These are phyloP conservation scores for Dicyrtomina minuta DNA, from an alignment of 2,888 invertebrate species.

Conservation along the genomic window DNA sequence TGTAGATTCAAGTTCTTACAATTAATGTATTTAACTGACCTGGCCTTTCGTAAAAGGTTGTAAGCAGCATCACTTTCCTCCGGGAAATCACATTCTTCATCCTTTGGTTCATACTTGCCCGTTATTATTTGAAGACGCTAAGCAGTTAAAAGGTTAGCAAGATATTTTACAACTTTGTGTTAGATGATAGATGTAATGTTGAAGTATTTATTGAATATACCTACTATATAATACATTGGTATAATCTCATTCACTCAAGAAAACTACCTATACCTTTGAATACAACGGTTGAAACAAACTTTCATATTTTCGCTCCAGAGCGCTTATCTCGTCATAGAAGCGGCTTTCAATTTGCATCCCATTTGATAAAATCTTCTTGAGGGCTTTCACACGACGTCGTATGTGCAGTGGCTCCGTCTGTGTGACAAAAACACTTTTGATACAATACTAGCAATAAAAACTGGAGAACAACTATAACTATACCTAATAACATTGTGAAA, in stretches of 20 bases:
- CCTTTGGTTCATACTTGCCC: slow-evolving; percentile 25
- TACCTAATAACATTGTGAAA: no score
- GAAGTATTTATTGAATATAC: no score
- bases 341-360: slow-evolving; percentile 24
- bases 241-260: background rate
- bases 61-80: slow-evolving; percentile 31
- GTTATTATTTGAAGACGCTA: slow-evolving; percentile 19
- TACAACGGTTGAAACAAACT: slow-evolving; percentile 16
- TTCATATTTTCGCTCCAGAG: slow-evolving; percentile 24
- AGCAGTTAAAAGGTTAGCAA: background rate
- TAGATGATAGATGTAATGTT: no score
- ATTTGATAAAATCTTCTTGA: slow-evolving; percentile 17
- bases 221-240: background rate
- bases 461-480: no score
- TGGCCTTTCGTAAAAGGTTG: slow-evolving; percentile 16
- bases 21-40: background rate
- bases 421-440: no score
- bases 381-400: slow-evolving; percentile 19
- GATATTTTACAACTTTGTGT: background rate
- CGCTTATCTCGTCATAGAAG: slow-evolving; percentile 23
- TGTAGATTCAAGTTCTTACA: no score
- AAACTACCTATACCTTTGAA: slow-evolving; percentile 6
- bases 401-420: slow-evolving; percentile 13
- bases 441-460: background rate
- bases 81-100: slow-evolving; percentile 24